Base-by-base conservation (phyloP, 1,140 invertebrate genomes). In the Drosophila malerkotliana region DNA sequence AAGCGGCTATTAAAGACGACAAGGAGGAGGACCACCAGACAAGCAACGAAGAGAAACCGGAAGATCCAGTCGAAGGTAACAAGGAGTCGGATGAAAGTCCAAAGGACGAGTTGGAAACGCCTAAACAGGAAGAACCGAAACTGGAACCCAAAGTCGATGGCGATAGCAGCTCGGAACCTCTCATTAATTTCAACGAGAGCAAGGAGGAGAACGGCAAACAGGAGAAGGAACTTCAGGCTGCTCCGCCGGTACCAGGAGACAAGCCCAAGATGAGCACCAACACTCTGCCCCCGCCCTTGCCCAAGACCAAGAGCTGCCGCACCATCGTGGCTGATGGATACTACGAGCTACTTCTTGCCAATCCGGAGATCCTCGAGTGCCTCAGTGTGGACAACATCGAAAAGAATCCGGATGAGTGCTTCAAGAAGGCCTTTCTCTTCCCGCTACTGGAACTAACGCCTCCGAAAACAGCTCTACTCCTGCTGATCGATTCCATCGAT, bases 401-500 rank as follows among this genome's bases (percentile, higher is more conserved):
- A 73, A 94, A 94, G 67, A 96, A 97, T 92, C 97, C 97, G 0
- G 98, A 99, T 79, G 97, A 98, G 79, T 97, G 97, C 39, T 96
- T 99, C 76, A 97, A 97, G 71, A 95, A 97, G 85, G 96, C 96
- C 0, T 93, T 99, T 1, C 92, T 99, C 0, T 96, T 98, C 87
- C 97, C 97, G 0, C 90, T 98, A 9, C 92, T 97, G n/a, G 96
- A 97, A 90, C 95, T 96, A 1, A 96, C 96, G 69, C 95, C 95
- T 37, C 96, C 95, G 2, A 97, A 97, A 72, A 96, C 96, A 48
- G 95, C 96, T 15, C 93, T 98, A 60, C 95, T 98, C 77, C 93
- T 98, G 9, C 91, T 99, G 8, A 97, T 99, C 1, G 98, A 99
- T 87, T 98, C 97, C 0, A 96, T 99, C 18, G 98, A 99, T 91